phyloP scores from a whole-genome alignment of 2,113 vertebrate genomes.

The Hippocampus abdominalis region DNA sequence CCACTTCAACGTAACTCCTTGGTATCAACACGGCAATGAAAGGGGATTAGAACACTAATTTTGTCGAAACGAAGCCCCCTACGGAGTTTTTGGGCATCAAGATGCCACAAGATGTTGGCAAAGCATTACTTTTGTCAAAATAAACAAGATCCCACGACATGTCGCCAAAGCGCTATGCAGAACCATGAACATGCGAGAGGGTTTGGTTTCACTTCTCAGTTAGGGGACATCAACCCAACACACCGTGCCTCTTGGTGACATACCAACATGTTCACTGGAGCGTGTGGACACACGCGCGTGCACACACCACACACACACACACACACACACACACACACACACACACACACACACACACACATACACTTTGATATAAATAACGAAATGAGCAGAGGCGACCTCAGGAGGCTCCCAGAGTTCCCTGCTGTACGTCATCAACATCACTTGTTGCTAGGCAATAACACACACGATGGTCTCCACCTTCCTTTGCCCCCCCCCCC shows the following conservation, averaged over 20 bases:
- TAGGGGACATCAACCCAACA: conserved; percentile 24
- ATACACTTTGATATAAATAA: conserved; percentile 16
- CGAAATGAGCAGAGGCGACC: conserved; percentile 51
- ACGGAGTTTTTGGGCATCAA: too few species aligned
- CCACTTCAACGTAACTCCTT: too few species aligned
- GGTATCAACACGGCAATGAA: too few species aligned
- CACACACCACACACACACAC: conserved; percentile 6
- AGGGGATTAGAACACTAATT: too few species aligned
- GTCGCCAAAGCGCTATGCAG: too few species aligned
- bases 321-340: background rate
- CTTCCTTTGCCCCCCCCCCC: background rate
- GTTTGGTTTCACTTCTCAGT: conserved; percentile 3
- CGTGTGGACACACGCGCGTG: background rate
- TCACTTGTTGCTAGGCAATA: conserved; percentile 68
- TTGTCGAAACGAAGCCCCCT: too few species aligned
- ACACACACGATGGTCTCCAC: conserved; percentile 37
- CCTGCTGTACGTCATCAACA: conserved; percentile 59
- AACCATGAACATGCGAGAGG: too few species aligned
- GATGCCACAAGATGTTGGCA: too few species aligned
- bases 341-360: conserved; percentile 20
- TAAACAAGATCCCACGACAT: too few species aligned
- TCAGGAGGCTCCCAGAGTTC: conserved; percentile 57
- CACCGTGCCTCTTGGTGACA: background rate
- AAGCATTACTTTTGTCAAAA: too few species aligned
- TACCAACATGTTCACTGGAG: conserved; percentile 2